Base-by-base conservation (phyloP, 37 sponge, comb jelly and placozoan species). In the Halichondria panicea region DNA sequence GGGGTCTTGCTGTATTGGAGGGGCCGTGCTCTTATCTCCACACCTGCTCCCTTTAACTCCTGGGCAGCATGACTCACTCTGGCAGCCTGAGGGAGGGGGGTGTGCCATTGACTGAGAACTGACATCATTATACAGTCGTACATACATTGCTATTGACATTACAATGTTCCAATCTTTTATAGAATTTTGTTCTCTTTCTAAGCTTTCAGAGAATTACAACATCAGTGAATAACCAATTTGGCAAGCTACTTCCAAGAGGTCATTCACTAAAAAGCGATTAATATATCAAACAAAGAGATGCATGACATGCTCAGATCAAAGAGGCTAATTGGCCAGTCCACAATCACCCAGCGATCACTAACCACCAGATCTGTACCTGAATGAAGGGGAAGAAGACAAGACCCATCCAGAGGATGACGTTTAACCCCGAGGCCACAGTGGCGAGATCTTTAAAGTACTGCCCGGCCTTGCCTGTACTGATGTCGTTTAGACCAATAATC, bases 31-130 rank as follows among this genome's bases (percentile, higher is more conserved):
- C 90, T 44, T 19, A 84, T 75, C 13, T 52, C 37, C 9, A 76
- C 56, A 32, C 80, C 90, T 11, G 70, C 76, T 31, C 24, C 69
- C 63, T 70, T 75, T 66, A 89, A 39, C 40, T 38, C 54, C 15
- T 46, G 22, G 38, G 80, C 79, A 3, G 76, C 90, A 70, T 70
- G 56, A 37, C 85, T 89, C 55, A 89, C 81, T n/a, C 90, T 32
- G 25, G 90, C 74, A 12, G 90, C 90, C 85, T 89, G 75, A 12
- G 55, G 36, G 19, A 38, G 34, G 55, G 11, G 34, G 28, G 11
- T 8, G 60, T 8, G 25, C 12, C 6, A 58, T 11, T 8, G 60
- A 58, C 7, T n/a, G 60, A n/a, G n/a, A n/a, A n/a, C n/a, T n/a
- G n/a, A n/a, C n/a, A n/a, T n/a, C n/a, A n/a, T n/a, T n/a, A n/a